Evolutionary conservation across 2,797 vertebrate species (phyloP).

Genomic region (Prunella strophiata): DNA sequence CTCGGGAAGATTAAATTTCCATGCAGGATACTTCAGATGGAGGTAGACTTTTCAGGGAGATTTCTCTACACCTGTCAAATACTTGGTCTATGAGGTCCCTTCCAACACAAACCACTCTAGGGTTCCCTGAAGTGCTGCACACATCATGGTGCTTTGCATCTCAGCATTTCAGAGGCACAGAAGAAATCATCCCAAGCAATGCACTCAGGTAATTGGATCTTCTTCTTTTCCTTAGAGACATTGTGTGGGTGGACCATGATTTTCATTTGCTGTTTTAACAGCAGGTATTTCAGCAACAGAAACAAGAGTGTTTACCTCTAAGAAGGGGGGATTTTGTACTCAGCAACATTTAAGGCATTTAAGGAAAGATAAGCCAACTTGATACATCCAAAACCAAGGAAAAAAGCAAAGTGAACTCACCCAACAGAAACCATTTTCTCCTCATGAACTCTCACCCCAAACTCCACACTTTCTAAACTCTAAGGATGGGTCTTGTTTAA

Average conservation of each 20-base stretch:
- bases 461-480: background rate
- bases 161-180: rapidly evolving
- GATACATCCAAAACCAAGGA: background rate
- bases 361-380: background rate
- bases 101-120: background rate
- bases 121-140: background rate
- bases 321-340: background rate
- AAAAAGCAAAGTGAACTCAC: background rate
- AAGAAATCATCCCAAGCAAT: background rate
- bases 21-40: background rate
- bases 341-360: background rate
- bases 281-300: background rate
- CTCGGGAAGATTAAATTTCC: background rate
- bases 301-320: background rate
- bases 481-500: conserved; percentile 61
- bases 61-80: background rate
- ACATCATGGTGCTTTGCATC: background rate
- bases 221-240: background rate
- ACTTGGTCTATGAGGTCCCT: background rate
- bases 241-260: rapidly evolving
- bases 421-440: background rate
- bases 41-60: background rate
- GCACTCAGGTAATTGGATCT: background rate
- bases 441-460: background rate
- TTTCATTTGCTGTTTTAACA: background rate